phyloP scores from a whole-genome alignment of 2,113 vertebrate species.

The Xenopus laevis region DNA sequence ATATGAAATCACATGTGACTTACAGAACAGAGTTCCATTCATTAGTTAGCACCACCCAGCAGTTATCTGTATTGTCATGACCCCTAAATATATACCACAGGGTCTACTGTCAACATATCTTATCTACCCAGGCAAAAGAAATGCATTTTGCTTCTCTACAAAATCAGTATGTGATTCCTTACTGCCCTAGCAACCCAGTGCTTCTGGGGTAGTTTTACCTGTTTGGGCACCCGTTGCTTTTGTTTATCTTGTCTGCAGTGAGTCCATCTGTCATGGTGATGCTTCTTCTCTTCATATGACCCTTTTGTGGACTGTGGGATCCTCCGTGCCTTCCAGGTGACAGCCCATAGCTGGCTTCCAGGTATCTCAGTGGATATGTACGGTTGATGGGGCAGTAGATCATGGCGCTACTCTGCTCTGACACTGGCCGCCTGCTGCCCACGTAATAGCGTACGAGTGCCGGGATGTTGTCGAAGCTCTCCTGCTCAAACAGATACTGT shows the following conservation, averaged over 20 bases:
- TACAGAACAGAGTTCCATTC: too few relatives aligned
- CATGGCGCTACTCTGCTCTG: constrained; percentile 80
- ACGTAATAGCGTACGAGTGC: constrained; percentile 86
- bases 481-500: constrained; percentile 87
- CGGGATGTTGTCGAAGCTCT: constrained; percentile 88
- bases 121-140: too few relatives aligned
- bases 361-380: constrained; percentile 90
- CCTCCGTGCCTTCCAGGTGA: constrained; percentile 73
- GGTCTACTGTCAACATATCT: too few relatives aligned
- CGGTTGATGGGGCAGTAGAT: constrained; percentile 94
- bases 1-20: too few relatives aligned
- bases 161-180: too few relatives aligned
- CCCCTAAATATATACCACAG: too few relatives aligned
- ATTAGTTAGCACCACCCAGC: too few relatives aligned
- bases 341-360: constrained; percentile 91
- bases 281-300: constrained; percentile 91
- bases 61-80: too few relatives aligned
- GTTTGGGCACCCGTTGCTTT: constrained; percentile 69
- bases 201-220: constrained; percentile 67
- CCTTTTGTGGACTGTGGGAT: constrained; percentile 73
- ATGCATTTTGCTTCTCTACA: too few relatives aligned
- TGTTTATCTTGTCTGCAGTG: constrained; percentile 86
- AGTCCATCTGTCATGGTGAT: constrained; percentile 94
- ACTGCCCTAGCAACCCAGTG: too few relatives aligned
- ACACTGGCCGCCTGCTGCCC: constrained; percentile 82